Evolutionary conservation across 2,113 vertebrate species (phyloP), one percentile per base, ranked within the genome.

Genomic region (Aegithalos caudatus): DNA sequence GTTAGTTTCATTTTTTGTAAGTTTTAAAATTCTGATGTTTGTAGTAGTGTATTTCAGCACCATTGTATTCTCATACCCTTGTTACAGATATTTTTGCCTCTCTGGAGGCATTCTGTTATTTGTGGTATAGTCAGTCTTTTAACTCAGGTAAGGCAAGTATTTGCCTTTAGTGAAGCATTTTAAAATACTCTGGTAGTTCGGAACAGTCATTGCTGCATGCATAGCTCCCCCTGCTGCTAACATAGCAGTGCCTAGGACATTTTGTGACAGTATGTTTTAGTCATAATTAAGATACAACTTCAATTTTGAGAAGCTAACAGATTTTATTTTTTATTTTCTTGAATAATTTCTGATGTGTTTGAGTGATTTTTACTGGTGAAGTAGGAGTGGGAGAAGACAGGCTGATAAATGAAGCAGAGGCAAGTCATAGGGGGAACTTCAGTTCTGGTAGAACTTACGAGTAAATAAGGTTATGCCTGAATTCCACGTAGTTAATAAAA

Each of bases 191-290:
- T 7, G 27, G 29, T 16, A 2, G n/a, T 87, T 81, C 37, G 15
- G 10, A 95, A 35, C 21, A 33, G 2, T 60, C 50, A 70, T 88
- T 73, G 47, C 74, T 92, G 71, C 80, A 60, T 86, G 86, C 1
- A 0, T 77, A 95, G 93, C 95, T 96, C 96, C 94, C 96, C 94
- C 96, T 96, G 90, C 93, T 97, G 95, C 37, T 90, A 42, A 47
- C 48, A n/a, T 5, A 47, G 70, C 27, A 29, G 57, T 70, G 27
- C 42, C 21, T 82, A 15, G 42, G 47, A 50, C 87, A 58, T 80
- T 81, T 69, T 88, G 23, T 80, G 45, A 50, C 45, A 11, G 5
- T 45, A 10, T 78, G 7, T 66, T 94, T 65, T 62, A n/a, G 33
- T 70, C 31, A 19, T 47, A 48, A 38, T 77, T 58, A 48, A 90